Conservation (phyloP, 2,888 invertebrate genomes). For the Spialia ferax region DNA sequence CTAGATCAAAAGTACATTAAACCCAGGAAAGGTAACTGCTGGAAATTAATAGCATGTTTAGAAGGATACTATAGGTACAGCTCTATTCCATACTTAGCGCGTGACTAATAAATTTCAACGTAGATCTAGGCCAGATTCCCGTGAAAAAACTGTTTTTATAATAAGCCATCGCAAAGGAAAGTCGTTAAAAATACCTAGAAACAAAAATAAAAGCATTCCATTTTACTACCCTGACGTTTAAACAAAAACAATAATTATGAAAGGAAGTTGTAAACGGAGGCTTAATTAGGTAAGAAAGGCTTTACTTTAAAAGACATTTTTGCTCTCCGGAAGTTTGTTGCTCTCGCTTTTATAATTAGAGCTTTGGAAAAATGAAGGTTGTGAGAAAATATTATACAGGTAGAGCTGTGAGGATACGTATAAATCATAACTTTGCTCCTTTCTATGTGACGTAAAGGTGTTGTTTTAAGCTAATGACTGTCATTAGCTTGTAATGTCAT, state of each 20-base stretch:
- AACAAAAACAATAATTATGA: slow-evolving; percentile 33
- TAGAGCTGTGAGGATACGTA: not conserved
- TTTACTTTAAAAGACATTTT: slow-evolving; percentile 30
- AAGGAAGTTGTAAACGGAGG: slow-evolving; percentile 35
- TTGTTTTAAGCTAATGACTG: too few species aligned
- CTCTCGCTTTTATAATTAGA: slow-evolving; percentile 29
- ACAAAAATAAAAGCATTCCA: slow-evolving; percentile 10
- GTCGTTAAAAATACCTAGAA: slow-evolving; percentile 7
- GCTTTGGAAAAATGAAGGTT: not conserved
- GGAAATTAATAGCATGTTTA: not conserved
- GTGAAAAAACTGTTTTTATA: not conserved
- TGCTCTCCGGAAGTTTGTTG: slow-evolving; percentile 12
- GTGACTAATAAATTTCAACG: not conserved
- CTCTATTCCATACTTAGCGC: not conserved
- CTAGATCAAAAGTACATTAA: too few species aligned
- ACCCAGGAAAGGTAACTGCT: too few species aligned
- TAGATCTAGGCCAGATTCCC: not conserved
- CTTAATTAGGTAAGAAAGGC: slow-evolving; percentile 36
- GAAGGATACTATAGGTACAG: too few species aligned
- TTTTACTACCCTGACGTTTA: slow-evolving; percentile 23
- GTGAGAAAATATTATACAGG: not conserved
- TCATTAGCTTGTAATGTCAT: too few species aligned
- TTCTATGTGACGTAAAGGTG: too few species aligned
- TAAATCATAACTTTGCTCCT: too few species aligned
- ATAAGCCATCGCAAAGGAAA: not conserved